Percentiles rank a stretch among this genome's conserved stretches.
Evolutionary conservation across 2,888 invertebrate species (phyloP).

Genomic region (Drosophila percnosoma): DNA sequence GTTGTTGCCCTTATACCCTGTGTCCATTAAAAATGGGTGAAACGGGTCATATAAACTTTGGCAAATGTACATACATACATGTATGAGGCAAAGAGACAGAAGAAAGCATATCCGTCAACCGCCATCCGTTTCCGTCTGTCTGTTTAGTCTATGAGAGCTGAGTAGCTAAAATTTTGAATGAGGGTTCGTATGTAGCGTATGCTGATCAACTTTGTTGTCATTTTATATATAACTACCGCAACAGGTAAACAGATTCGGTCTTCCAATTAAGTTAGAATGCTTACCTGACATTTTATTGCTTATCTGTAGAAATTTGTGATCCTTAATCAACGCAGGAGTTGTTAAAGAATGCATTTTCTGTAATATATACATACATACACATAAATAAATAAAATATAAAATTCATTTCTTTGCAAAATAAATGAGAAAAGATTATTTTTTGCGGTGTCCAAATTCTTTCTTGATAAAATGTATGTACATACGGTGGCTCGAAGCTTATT

Average conservation of each 20-base stretch:
- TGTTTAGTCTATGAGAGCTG: neutral
- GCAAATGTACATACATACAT: neutral
- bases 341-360: neutral
- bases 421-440: too few species aligned
- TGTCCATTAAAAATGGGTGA: neutral
- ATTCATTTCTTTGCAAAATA: too few species aligned
- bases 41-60: neutral
- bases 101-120: neutral
- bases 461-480: too few species aligned
- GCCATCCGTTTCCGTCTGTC: neutral
- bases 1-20: constrained; percentile 28
- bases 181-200: neutral
- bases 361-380: neutral
- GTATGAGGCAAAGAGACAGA: neutral
- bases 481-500: too few species aligned
- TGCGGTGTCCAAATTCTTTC: too few species aligned
- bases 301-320: neutral
- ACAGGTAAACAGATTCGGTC: neutral
- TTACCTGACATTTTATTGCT: neutral
- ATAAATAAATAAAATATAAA: too few species aligned
- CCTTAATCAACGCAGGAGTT: neutral
- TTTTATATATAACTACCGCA: neutral
- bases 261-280: neutral
- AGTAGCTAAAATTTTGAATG: neutral
- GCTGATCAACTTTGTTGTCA: neutral